Conservation (phyloP, 2,113 vertebrate species). For the Polypterus senegalus region DNA sequence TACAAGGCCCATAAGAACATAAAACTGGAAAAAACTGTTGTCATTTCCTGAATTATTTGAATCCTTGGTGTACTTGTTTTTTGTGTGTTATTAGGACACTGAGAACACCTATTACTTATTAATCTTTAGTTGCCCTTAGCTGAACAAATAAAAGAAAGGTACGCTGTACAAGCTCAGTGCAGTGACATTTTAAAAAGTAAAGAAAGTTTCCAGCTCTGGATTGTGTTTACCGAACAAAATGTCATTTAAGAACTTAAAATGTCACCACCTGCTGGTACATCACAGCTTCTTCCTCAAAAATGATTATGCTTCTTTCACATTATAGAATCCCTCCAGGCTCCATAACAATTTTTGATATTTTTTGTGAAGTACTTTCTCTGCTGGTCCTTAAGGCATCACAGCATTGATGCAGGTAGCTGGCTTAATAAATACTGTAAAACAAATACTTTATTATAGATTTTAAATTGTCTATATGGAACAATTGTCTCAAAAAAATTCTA, state of each 20-base stretch:
- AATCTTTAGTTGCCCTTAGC: background rate
- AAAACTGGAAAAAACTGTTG: too few species aligned
- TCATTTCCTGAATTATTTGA: background rate
- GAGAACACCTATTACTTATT: background rate
- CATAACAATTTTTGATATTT: background rate
- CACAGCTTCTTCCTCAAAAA: conserved; percentile 5
- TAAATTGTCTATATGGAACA: too few species aligned
- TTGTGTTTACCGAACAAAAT: conserved; percentile 12
- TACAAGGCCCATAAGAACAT: too few species aligned
- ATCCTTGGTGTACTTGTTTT: background rate
- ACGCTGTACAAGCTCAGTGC: conserved; percentile 1
- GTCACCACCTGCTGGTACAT: conserved; percentile 10
- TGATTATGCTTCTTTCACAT: conserved; percentile 6
- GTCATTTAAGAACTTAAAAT: conserved; percentile 12
- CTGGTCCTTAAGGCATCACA: background rate
- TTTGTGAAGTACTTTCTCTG: conserved; percentile 7
- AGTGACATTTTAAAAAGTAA: conserved; percentile 11
- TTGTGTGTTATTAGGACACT: background rate
- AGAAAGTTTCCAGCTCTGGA: conserved; percentile 10
- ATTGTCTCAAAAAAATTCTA: too few species aligned
- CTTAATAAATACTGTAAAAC: too few species aligned
- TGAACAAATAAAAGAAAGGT: conserved; percentile 1
- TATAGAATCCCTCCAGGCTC: conserved; percentile 1
- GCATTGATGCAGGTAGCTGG: background rate
- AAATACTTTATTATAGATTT: too few species aligned